Conservation (phyloP, 1,140 invertebrate species). For the Sitophilus oryzae region DNA sequence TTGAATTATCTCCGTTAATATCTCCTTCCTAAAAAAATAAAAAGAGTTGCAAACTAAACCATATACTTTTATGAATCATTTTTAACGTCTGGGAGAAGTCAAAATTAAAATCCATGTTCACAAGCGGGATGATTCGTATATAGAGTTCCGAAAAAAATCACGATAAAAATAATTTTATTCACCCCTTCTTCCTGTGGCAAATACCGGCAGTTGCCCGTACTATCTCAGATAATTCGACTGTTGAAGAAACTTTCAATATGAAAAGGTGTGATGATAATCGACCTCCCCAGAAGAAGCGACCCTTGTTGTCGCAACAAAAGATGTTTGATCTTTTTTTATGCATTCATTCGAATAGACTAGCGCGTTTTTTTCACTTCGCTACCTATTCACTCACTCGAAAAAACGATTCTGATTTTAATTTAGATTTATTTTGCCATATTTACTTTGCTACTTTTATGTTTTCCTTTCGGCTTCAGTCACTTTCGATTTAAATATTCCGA, state of each 20-base stretch:
- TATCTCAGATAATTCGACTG: slow-evolving; percentile 30
- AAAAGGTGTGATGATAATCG: slow-evolving; percentile 36
- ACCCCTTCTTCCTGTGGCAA: slow-evolving; percentile 23
- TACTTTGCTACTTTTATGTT: slow-evolving; percentile 2
- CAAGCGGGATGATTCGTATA: not conserved
- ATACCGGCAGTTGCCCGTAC: slow-evolving; percentile 15
- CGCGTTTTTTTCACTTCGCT: slow-evolving; percentile 17
- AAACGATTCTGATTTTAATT: slow-evolving; percentile 26
- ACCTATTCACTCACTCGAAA: slow-evolving; percentile 24
- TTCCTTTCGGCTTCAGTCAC: too few relatives aligned
- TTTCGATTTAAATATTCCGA: too few relatives aligned
- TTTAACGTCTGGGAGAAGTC: not conserved
- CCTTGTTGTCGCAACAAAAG: slow-evolving; percentile 31
- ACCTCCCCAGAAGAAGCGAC: slow-evolving; percentile 30
- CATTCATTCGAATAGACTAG: slow-evolving; percentile 15
- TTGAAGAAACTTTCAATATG: slow-evolving; percentile 31
- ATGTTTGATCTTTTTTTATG: slow-evolving; percentile 28
- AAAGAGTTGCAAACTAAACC: too few relatives aligned
- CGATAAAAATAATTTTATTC: slow-evolving; percentile 18
- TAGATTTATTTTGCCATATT: slow-evolving; percentile 12
- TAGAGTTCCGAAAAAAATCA: slow-evolving; percentile 1
- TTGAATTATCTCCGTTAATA: not conserved
- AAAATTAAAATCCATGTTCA: slow-evolving; percentile 2
- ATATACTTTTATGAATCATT: too few relatives aligned
- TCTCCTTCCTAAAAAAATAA: not conserved